phyloP scores from a whole-genome alignment of 2,888 invertebrate genomes.

The Erynnis tages region DNA sequence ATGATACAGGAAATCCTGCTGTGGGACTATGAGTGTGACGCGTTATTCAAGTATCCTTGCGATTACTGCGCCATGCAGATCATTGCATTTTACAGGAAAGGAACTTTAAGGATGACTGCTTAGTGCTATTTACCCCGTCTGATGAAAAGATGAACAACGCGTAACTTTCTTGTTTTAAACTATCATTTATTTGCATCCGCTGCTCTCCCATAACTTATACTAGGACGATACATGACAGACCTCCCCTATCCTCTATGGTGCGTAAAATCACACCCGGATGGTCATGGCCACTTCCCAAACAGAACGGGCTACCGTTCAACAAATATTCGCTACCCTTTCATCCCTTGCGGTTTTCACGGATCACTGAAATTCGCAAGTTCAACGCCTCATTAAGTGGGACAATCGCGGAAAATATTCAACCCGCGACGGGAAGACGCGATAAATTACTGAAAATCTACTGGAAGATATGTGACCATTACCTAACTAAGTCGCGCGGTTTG shows the following conservation, averaged over 20 bases:
- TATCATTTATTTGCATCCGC: too few species aligned
- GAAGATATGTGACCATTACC: constrained; percentile 20
- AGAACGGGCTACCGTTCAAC: too few species aligned
- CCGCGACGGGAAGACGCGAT: constrained; percentile 10
- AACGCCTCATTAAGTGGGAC: constrained; percentile 61
- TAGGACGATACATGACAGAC: background rate
- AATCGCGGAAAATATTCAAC: constrained; percentile 41
- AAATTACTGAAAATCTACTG: constrained; percentile 23
- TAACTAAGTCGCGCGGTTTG: background rate
- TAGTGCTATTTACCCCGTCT: too few species aligned
- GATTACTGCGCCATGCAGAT: too few species aligned
- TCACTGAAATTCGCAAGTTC: constrained; percentile 61
- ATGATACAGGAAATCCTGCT: too few species aligned
- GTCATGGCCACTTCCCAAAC: background rate
- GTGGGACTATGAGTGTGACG: too few species aligned
- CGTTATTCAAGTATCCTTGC: too few species aligned
- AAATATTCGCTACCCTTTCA: constrained; percentile 22
- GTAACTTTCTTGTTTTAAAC: too few species aligned
- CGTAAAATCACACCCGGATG: background rate
- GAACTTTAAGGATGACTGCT: too few species aligned
- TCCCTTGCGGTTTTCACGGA: constrained; percentile 40
- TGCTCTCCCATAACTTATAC: too few species aligned
- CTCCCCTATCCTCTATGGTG: background rate
- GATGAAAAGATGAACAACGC: too few species aligned
- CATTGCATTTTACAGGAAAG: too few species aligned